Conservation (phyloP, 2,797 vertebrate genomes). For the Enteromius thamalakanensis region DNA sequence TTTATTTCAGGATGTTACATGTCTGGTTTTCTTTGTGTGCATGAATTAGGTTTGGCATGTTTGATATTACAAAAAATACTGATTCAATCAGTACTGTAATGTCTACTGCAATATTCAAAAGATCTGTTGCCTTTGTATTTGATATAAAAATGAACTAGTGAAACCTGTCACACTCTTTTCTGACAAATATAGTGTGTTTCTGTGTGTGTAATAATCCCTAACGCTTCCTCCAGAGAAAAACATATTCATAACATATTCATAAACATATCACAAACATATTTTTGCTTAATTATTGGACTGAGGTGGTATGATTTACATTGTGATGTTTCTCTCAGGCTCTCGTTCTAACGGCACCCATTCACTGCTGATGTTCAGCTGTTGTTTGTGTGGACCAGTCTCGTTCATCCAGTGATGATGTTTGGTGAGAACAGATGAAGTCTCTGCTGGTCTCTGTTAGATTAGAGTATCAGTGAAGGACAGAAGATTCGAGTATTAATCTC, state of each 20-base stretch:
- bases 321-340: background rate
- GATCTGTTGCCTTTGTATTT: background rate
- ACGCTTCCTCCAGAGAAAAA: background rate
- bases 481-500: background rate
- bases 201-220: background rate
- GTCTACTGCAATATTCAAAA: background rate
- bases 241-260: no score
- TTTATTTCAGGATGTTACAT: background rate
- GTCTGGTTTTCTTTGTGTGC: conserved; percentile 5
- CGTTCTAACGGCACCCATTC: background rate
- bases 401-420: background rate
- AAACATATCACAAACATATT: background rate
- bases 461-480: conserved; percentile 1
- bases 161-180: background rate
- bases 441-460: background rate
- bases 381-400: background rate
- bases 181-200: background rate
- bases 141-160: background rate
- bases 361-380: background rate
- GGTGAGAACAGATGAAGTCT: background rate
- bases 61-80: background rate
- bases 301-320: background rate
- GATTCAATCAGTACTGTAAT: background rate
- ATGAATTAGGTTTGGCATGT: background rate
- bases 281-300: background rate